Evolutionary conservation across 2,113 vertebrate genomes (phyloP), one percentile per base, ranked within the genome.

Genomic region (Misgurnus anguillicaudatus): DNA sequence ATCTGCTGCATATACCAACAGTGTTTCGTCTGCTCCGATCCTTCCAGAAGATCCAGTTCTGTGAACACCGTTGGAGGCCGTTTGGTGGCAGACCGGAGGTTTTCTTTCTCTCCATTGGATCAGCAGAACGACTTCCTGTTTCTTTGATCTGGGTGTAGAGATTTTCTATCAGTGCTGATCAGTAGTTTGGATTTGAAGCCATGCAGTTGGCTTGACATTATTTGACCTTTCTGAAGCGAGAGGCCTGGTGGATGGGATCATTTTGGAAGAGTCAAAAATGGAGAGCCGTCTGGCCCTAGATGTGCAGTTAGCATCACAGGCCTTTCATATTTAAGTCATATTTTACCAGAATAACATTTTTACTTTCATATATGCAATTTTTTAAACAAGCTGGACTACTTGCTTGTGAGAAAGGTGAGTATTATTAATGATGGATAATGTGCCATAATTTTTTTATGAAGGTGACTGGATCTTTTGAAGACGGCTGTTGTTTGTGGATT

Each of bases 401-500:
- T 80, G 66, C 67, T 67, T 67, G 61, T 61, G 38, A 55, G 58
- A 62, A 75, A 83, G 82, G 82, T 80, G 82, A 83, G 82, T 83
- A 45, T 53, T 45, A 10, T n/a, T 80, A 2, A 13, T 77, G 45
- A n/a, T 24, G 39, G 65, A 67, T 65, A 24, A 24, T 72, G 3
- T 72, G 53, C 17, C 17, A 63, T 73, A 72, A 63, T 41, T 48
- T 41, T 36, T 38, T 70, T 17, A 41, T 21, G 38, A 51, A 36
- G 21, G n/a, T 31, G 78, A 57, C 62, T 8, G n/a, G 5, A 14
- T n/a, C 19, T 69, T 21, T 14, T 51, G 21, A n/a, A 16, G 6
- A 57, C 7, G 17, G 53, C 53, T 2, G 17, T 7, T 17, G 53
- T 41, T 41, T 38, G 10, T 72, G 53, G 11, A 19, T n/a, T 21